These are phyloP conservation scores for Uloborus diversus DNA, from an alignment of 1,140 invertebrate species.

Conservation along the genomic window DNA sequence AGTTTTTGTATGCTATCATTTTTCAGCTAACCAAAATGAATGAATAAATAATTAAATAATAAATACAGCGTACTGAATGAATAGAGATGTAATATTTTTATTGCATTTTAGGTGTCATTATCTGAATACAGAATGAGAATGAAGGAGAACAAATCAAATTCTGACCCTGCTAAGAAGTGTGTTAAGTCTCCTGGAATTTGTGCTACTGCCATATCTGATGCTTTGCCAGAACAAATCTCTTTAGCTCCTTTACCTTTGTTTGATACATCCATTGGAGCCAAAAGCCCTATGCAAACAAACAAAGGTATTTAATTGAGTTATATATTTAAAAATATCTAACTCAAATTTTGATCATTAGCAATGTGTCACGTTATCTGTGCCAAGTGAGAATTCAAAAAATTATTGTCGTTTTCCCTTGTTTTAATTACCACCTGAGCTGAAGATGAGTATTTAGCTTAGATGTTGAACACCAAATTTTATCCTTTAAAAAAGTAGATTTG, in stretches of 20 bases:
- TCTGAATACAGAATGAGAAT: constrained; percentile 48
- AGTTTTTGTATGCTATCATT: no score
- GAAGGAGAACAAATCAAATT: constrained; percentile 2
- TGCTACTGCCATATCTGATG: not conserved
- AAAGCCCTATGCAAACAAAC: not conserved
- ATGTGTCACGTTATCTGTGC: not conserved
- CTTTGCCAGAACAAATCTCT: constrained; percentile 22
- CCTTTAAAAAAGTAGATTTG: no score
- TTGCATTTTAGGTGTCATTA: constrained; percentile 47
- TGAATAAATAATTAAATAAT: no score
- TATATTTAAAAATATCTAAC: not conserved
- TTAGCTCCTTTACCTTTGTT: constrained; percentile 25
- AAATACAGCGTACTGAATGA: no score
- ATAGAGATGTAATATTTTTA: no score
- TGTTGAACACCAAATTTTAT: not conserved
- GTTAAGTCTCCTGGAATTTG: not conserved
- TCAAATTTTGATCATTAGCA: not conserved
- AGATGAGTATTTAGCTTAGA: not conserved
- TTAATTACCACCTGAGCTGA: not conserved
- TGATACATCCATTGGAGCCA: not conserved
- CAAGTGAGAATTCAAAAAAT: not conserved
- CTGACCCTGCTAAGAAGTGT: constrained; percentile 1
- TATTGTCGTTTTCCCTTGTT: not conserved
- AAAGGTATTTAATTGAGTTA: not conserved
- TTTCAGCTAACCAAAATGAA: no score